Percentiles rank a stretch among this genome's conserved stretches.
Conservation (phyloP, 1,140 invertebrate species). For the Aphelinus atriplicis region DNA sequence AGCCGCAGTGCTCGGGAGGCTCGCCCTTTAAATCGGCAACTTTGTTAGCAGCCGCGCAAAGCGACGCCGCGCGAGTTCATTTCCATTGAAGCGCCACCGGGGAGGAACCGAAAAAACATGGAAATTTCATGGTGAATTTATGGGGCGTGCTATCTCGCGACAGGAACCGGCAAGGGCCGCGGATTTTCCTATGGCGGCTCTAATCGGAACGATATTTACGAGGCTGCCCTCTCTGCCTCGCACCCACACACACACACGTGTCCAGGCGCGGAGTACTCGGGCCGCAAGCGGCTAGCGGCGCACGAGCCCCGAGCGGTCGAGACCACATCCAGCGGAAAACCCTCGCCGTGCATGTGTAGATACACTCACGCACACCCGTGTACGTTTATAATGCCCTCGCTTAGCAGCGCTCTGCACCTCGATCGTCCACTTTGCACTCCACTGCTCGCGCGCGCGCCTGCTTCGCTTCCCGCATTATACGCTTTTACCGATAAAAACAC, state of each 20-base stretch:
- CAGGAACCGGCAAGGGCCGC: slow-evolving; percentile 31
- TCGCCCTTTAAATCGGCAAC: neutral
- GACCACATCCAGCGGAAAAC: neutral
- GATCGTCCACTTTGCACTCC: too few relatives aligned
- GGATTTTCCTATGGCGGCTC: slow-evolving; percentile 25
- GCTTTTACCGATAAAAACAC: too few relatives aligned
- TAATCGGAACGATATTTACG: slow-evolving; percentile 34
- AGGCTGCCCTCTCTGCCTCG: slow-evolving; percentile 1
- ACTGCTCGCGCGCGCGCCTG: too few relatives aligned
- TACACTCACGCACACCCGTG: too few relatives aligned
- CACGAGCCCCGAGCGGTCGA: too few relatives aligned
- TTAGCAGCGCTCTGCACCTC: too few relatives aligned
- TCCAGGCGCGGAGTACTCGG: too few relatives aligned
- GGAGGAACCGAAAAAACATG: slow-evolving; percentile 43
- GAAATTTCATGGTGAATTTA: slow-evolving; percentile 53
- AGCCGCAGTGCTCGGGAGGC: slow-evolving; percentile 27
- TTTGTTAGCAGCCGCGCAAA: neutral
- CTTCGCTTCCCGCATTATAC: too few relatives aligned
- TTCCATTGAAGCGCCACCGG: slow-evolving; percentile 33
- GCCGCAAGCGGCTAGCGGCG: neutral
- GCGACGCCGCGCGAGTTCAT: slow-evolving; percentile 17
- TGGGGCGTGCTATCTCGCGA: slow-evolving; percentile 39
- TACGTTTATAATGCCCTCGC: too few relatives aligned
- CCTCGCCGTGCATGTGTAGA: too few relatives aligned
- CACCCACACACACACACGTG: neutral